A percentile compares a stretch with the other conserved stretches of the same genome.
These are phyloP conservation scores for Leuciscus idus DNA, from an alignment of 2,113 vertebrate genomes.

Conservation along the genomic window DNA sequence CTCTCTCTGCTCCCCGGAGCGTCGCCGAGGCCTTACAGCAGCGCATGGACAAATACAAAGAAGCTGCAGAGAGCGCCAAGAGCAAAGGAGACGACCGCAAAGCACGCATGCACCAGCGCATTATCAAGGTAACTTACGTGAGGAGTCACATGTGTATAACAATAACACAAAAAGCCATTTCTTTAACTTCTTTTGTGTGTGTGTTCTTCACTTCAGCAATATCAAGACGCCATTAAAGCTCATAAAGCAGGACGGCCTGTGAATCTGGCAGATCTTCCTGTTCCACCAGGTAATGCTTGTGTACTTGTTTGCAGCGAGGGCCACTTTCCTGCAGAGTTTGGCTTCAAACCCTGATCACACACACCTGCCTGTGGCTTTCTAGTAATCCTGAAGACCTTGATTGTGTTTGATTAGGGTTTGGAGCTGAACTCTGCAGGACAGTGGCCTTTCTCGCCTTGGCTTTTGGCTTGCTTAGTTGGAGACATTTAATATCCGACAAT, in stretches of 20 bases:
- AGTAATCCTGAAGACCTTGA: too few species aligned
- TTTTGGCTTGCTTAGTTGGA: too few species aligned
- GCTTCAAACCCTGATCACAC: too few species aligned
- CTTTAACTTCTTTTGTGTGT: neutral
- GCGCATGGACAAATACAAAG: slow-evolving; percentile 85
- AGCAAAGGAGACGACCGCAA: slow-evolving; percentile 88
- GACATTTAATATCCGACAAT: too few species aligned
- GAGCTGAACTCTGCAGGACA: too few species aligned
- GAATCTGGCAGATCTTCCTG: slow-evolving; percentile 83
- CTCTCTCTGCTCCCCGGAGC: slow-evolving; percentile 76
- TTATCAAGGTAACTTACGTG: slow-evolving; percentile 79
- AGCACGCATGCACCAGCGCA: slow-evolving; percentile 90
- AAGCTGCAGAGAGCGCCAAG: slow-evolving; percentile 82
- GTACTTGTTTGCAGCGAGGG: neutral
- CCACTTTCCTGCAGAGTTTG: too few species aligned
- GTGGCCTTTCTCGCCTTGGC: too few species aligned
- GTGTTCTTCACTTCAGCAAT: slow-evolving; percentile 81
- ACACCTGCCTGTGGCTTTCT: too few species aligned
- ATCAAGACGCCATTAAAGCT: slow-evolving; percentile 85
- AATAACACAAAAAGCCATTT: neutral
- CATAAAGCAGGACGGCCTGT: slow-evolving; percentile 83
- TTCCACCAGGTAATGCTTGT: slow-evolving; percentile 83
- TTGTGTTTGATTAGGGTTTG: too few species aligned
- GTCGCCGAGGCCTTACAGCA: slow-evolving; percentile 86
- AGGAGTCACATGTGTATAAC: too few species aligned